phyloP scores from a whole-genome alignment of 2,797 vertebrate genomes.

The Poeciliopsis infans region DNA sequence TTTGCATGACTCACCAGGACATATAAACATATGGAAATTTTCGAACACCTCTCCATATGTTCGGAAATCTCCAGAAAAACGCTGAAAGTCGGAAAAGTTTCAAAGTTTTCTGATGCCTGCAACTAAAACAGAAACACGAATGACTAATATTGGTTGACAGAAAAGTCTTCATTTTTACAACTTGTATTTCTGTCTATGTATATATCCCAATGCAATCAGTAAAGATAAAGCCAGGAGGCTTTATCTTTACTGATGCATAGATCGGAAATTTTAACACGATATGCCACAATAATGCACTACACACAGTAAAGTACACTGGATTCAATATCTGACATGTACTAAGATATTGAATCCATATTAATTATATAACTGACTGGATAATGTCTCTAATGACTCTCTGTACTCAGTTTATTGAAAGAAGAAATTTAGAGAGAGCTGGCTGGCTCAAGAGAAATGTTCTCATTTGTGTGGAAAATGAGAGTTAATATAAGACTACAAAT shows the following conservation, averaged over 20 bases:
- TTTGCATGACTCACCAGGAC: conserved; percentile 49
- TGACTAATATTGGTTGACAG: neutral
- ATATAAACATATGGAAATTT: conserved; percentile 26
- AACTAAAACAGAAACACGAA: conserved; percentile 8
- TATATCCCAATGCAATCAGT: conserved; percentile 9
- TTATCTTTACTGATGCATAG: too few relatives aligned
- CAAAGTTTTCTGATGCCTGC: conserved; percentile 43
- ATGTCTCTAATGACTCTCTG: conserved; percentile 25
- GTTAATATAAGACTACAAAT: conserved; percentile 81
- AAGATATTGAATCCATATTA: conserved; percentile 8
- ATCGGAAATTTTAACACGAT: too few relatives aligned
- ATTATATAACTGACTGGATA: conserved; percentile 24
- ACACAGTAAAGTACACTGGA: too few relatives aligned
- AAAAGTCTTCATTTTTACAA: neutral
- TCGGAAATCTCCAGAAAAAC: neutral
- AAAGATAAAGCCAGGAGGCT: neutral
- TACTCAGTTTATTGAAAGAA: conserved; percentile 9
- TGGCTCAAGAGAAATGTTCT: conserved; percentile 27
- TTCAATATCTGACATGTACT: neutral
- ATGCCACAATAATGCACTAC: too few relatives aligned
- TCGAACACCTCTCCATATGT: neutral
- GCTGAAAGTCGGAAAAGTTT: conserved; percentile 47
- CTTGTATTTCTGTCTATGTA: neutral
- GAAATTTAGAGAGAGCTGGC: conserved; percentile 8
- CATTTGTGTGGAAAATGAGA: conserved; percentile 63